phyloP scores from a whole-genome alignment of 1,140 invertebrate genomes.

The Rhopalosiphum maidis region DNA sequence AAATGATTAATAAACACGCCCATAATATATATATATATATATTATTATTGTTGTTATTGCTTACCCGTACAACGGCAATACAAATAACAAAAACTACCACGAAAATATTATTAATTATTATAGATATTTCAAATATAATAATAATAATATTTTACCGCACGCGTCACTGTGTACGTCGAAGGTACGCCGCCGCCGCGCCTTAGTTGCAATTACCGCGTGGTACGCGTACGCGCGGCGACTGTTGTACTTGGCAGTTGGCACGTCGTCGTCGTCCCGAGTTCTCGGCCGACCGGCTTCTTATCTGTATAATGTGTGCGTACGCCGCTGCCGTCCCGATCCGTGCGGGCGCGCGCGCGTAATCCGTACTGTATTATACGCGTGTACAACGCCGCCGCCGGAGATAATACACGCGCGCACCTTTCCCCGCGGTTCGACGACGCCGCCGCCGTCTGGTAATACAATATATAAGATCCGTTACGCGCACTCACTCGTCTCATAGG shows the following conservation, averaged over 20 bases:
- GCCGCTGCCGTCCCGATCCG: neutral
- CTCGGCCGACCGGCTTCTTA: neutral
- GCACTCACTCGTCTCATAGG: slow-evolving; percentile 18
- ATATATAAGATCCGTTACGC: slow-evolving; percentile 51
- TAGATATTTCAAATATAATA: neutral
- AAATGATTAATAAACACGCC: too few relatives aligned
- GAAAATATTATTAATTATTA: neutral
- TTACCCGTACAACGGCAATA: neutral
- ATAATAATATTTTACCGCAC: neutral
- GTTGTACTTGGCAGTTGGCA: neutral
- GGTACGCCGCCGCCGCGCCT: neutral
- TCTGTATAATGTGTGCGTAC: slow-evolving; percentile 4
- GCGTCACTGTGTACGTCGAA: neutral
- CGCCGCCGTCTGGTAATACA: neutral
- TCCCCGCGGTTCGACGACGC: neutral
- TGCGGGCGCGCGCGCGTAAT: slow-evolving; percentile 19
- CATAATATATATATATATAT: too few relatives aligned
- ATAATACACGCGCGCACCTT: slow-evolving; percentile 50
- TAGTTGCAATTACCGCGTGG: slow-evolving; percentile 10
- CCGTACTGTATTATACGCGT: neutral
- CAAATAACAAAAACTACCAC: neutral
- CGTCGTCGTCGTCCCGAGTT: neutral
- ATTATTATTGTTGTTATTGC: neutral
- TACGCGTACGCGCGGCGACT: neutral
- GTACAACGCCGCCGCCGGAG: neutral